phyloP scores from a whole-genome alignment of 2,888 invertebrate genomes.

The Dicranocentrus wangi region DNA sequence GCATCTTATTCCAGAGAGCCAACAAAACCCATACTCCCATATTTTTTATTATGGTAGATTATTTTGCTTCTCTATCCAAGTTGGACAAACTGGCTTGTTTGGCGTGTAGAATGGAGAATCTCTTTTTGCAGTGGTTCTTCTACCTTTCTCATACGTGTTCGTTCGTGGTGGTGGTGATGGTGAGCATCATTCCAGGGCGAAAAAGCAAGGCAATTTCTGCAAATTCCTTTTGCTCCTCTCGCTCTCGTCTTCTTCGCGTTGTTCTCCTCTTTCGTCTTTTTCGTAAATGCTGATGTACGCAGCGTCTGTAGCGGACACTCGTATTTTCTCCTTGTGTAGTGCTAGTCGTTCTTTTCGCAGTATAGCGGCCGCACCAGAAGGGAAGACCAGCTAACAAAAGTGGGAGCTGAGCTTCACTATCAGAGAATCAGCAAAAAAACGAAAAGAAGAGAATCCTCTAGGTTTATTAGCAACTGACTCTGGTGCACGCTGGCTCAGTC shows the following conservation, averaged over 20 bases:
- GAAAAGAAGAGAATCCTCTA: no score
- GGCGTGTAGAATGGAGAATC: no score
- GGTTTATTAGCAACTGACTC: constrained; percentile 48
- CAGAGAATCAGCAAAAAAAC: constrained; percentile 2
- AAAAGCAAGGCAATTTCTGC: neutral
- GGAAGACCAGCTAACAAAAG: neutral
- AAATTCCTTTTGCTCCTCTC: neutral
- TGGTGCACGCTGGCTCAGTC: constrained; percentile 46
- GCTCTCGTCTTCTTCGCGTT: neutral
- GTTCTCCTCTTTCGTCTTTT: constrained; percentile 6
- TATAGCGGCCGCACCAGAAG: neutral
- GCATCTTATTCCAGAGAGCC: no score
- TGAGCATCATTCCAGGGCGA: no score
- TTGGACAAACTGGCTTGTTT: no score
- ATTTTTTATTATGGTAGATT: no score
- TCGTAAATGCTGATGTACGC: no score
- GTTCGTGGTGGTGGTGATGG: no score
- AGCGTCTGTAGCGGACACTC: neutral
- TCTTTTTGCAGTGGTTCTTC: no score
- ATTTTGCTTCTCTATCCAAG: no score
- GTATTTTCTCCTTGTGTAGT: neutral
- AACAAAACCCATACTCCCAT: no score
- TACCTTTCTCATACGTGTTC: no score
- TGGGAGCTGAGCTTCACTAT: neutral
- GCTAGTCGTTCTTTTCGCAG: neutral